A percentile compares a stretch with the other conserved stretches of the same genome.
phyloP scores from a whole-genome alignment of 2,113 vertebrate genomes.

The Corvus moneduloides region DNA sequence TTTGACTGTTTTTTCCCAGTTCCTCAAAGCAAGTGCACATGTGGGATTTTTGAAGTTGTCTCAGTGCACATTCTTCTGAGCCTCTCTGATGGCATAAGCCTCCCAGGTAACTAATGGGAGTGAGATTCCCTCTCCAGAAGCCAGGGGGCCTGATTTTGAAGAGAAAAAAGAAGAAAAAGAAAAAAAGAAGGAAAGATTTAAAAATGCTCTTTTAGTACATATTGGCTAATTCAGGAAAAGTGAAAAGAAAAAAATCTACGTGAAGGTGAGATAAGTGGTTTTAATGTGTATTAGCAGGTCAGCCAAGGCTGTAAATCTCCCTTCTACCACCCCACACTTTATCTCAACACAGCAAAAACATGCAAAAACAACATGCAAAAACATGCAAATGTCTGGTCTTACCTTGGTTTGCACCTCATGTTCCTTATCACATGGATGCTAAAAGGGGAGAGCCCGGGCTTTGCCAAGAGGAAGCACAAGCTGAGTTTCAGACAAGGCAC shows the following conservation, averaged over 20 bases:
- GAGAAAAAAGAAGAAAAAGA: fast-evolving
- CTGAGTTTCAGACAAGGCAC: not conserved
- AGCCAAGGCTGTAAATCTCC: not conserved
- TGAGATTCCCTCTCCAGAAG: not conserved
- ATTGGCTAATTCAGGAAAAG: not conserved
- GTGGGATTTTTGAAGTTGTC: not conserved
- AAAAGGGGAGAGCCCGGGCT: not conserved
- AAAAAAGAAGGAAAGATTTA: fast-evolving
- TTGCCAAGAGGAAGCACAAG: not conserved
- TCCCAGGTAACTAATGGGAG: not conserved
- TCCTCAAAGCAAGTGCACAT: not conserved
- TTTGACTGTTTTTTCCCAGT: not conserved
- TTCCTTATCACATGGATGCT: not conserved
- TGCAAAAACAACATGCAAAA: not conserved
- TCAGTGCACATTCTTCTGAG: not conserved
- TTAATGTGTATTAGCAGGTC: constrained; percentile 37
- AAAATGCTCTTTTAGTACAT: not conserved
- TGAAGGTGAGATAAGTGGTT: not conserved
- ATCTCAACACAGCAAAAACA: not conserved
- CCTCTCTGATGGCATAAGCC: not conserved
- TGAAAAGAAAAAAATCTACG: not conserved
- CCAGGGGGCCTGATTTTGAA: not conserved
- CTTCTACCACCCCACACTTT: not conserved
- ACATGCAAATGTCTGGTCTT: constrained; percentile 26
- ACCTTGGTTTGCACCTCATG: constrained; percentile 41